phyloP scores from a whole-genome alignment of 2,113 vertebrate genomes.

The Zapornia atra region DNA sequence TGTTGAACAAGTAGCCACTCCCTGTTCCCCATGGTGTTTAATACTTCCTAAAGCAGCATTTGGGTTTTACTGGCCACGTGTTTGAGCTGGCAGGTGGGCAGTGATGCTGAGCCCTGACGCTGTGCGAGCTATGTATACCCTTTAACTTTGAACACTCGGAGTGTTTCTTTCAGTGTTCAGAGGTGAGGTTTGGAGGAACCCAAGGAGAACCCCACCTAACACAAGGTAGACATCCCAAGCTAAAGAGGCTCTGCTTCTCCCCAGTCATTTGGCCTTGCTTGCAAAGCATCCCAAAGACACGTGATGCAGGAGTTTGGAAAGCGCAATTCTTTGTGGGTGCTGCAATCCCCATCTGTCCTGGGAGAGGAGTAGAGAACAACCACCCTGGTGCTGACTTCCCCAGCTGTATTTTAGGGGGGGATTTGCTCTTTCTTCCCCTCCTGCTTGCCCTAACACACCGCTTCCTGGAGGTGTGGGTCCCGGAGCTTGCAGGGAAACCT shows the following conservation, averaged over 20 bases:
- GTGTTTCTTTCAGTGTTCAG: background rate
- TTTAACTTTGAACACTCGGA: background rate
- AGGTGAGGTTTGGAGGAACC: background rate
- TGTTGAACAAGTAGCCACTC: background rate
- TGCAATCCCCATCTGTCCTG: no score
- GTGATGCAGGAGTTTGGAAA: background rate
- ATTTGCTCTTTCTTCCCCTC: background rate
- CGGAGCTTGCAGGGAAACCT: background rate
- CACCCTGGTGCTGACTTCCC: background rate
- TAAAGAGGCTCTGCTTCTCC: background rate
- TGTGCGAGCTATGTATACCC: accelerated
- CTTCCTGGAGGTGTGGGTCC: background rate
- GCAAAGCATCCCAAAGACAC: background rate
- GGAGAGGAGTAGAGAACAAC: background rate
- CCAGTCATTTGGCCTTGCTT: background rate
- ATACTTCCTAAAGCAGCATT: background rate
- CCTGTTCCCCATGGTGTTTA: background rate
- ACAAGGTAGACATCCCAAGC: no score
- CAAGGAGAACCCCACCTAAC: background rate
- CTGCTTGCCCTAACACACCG: background rate
- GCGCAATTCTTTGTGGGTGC: background rate
- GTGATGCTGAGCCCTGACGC: background rate
- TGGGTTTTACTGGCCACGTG: background rate
- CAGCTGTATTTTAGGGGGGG: background rate
- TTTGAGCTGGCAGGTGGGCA: background rate